Base-by-base conservation (phyloP, 2,113 vertebrate genomes). In the Gymnobelideus leadbeateri region DNA sequence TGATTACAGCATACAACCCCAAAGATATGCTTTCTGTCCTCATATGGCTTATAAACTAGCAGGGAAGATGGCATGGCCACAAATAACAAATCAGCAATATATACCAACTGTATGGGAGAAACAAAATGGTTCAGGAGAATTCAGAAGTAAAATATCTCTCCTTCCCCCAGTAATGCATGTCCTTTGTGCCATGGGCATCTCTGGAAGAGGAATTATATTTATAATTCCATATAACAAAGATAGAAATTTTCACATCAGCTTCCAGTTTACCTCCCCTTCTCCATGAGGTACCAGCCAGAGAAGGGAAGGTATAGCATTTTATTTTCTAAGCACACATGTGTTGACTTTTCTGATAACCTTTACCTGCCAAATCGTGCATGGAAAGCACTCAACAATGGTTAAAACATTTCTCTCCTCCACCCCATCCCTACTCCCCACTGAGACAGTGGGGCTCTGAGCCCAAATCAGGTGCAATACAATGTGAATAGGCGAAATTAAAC, bases 301-400 rank as follows among this genome's bases (percentile, higher is more conserved):
- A 3, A 93, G 95, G 94, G 93, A 97, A 98, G 95, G 93, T 94
- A 92, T 90, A 55, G 92, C 95, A 93, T 95, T 96, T 96, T 90
- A 90, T 95, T 98, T 97, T 96, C 96, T 23, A 54, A 97, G 92
- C 96, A 96, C 93, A 95, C 50, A 96, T 47, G 50, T 95, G 96
- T 95, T 98, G 98, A 98, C 98, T 98, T 98, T 98, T 98, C 96
- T 94, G 94, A 97, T 98, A 98, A 98, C 92, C 94, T 98, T 98
- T 98, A 97, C 93, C 97, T 96, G 97, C 91, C 97, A 98, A 98
- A 98, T 98, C 96, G 89, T 97, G 95, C 97, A 97, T 95, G 96
- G 98, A 98, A 98, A 97, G 89, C 98, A 98, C 68, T 0, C 0
- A 98, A 97, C 91, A 97, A 97, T 97, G 95, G 94, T 95, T 98